Evolutionary conservation across 2,113 vertebrate genomes (phyloP).

Genomic region (Brevimyrus niger): DNA sequence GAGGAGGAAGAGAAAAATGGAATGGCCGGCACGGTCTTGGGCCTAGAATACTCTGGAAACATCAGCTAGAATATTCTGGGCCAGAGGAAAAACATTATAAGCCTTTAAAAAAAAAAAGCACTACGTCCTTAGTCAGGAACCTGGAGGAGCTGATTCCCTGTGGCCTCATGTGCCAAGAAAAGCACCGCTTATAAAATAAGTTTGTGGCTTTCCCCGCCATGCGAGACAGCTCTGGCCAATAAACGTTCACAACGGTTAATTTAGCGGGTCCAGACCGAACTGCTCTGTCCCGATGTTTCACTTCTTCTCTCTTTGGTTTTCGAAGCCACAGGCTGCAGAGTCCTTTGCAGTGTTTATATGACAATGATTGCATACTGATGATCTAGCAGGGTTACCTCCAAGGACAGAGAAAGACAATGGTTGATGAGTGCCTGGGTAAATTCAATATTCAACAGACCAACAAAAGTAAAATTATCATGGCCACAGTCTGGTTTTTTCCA

Average conservation of each 20-base stretch:
- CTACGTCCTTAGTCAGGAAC: neutral
- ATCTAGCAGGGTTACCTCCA: slow-evolving; percentile 21
- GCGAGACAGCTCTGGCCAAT: neutral
- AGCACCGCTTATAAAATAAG: neutral
- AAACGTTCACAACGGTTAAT: neutral
- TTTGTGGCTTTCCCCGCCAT: neutral
- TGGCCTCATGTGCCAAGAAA: neutral
- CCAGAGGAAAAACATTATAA: neutral
- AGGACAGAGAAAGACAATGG: slow-evolving; percentile 36
- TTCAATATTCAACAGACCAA: slow-evolving; percentile 24
- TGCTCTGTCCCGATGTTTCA: neutral
- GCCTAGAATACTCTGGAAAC: neutral
- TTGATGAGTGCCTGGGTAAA: slow-evolving; percentile 38
- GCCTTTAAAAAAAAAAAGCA: neutral
- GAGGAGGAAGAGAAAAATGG: slow-evolving; percentile 5
- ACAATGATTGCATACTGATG: slow-evolving; percentile 20
- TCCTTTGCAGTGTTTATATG: slow-evolving; percentile 31
- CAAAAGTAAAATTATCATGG: slow-evolving; percentile 21
- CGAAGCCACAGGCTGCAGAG: neutral
- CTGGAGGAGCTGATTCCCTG: neutral
- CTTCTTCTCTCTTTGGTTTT: neutral
- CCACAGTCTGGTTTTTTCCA: slow-evolving; percentile 1
- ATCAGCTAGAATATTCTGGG: slow-evolving; percentile 21
- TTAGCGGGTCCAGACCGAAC: neutral
- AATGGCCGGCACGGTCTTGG: slow-evolving; percentile 23